Conservation (phyloP, 2,113 vertebrate genomes). For the Podocnemis expansa region DNA sequence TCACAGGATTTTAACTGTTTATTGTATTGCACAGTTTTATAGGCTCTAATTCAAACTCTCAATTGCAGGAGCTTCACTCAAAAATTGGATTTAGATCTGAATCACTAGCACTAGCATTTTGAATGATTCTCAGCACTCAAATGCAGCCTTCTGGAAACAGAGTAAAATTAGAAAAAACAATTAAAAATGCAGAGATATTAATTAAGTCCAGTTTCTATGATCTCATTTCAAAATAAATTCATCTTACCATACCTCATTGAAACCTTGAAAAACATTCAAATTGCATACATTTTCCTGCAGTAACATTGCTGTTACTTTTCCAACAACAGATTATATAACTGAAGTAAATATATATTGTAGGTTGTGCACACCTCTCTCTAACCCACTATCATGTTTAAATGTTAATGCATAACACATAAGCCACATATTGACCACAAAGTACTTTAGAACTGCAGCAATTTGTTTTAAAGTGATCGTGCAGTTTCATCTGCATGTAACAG, state of each 20-base stretch:
- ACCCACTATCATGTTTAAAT: conserved; percentile 51
- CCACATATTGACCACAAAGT: conserved; percentile 59
- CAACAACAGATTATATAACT: background rate
- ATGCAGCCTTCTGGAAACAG: background rate
- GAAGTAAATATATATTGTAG: conserved; percentile 12
- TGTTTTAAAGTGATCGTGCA: conserved; percentile 42
- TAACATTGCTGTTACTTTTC: background rate
- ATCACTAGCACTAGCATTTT: background rate
- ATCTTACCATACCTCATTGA: conserved; percentile 13
- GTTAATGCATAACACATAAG: conserved; percentile 64
- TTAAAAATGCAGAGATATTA: background rate
- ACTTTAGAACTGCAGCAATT: conserved; percentile 48
- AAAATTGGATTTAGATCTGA: conserved; percentile 17
- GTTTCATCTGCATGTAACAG: conserved; percentile 56
- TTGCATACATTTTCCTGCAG: background rate
- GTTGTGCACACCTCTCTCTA: conserved; percentile 27
- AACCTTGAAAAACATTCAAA: background rate
- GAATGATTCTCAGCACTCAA: background rate
- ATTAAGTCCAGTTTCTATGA: conserved; percentile 26
- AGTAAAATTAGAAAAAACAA: conserved; percentile 1
- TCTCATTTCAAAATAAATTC: conserved; percentile 19
- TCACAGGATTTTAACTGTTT: background rate
- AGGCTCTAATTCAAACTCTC: conserved; percentile 24
- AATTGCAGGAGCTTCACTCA: background rate
- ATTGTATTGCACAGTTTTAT: background rate